Base-by-base conservation (phyloP, 2,888 invertebrate species). In the Papilio elwesi region DNA sequence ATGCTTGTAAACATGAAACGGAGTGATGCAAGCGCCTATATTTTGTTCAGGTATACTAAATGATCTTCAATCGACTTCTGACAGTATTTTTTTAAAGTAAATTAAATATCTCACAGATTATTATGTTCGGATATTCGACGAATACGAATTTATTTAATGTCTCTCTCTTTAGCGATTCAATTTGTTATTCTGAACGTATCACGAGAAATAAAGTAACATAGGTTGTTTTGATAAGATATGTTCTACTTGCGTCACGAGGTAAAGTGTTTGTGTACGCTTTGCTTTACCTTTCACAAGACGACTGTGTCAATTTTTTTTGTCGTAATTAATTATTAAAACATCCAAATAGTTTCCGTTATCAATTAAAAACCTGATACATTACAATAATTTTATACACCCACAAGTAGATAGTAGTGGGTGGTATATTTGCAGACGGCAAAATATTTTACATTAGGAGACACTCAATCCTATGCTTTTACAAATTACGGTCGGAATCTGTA, bases 1-100 rank as follows among this genome's bases (percentile, higher is more conserved):
- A 82, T 82, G 83, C 83, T 84, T 86, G 87, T 89, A 88, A 87
- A 90, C 87, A 88, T 84, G 87, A 13, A 55, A 57, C 57, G 49
- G 7, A 88, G 87, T 89, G 85, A 87, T 81, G 81, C 81, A 66
- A 66, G 65, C 51, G 71, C 64, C 75, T 74, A 76, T 75, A 70
- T 71, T 72, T 68, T 62, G 55, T 55, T 66, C 72, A 67, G 74
- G 68, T 74, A 74, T 73, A 71, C 43, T 59, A 38, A 53, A 55
- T 53, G 67, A 67, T 67, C 67, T 67, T 47, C 67, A 67, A 62
- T 68, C 49, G 48, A 36, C 48, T 70, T 70, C 64, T 55, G n/a
- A 43, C 55, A 48, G n/a, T 65, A n/a, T 36, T 13, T 65, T 51
- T n/a, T 16, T 36, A 15, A 43, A 64, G 13, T 38, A 15, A 15